Conservation (phyloP, 2,797 vertebrate genomes). For the Forpus xanthops region DNA sequence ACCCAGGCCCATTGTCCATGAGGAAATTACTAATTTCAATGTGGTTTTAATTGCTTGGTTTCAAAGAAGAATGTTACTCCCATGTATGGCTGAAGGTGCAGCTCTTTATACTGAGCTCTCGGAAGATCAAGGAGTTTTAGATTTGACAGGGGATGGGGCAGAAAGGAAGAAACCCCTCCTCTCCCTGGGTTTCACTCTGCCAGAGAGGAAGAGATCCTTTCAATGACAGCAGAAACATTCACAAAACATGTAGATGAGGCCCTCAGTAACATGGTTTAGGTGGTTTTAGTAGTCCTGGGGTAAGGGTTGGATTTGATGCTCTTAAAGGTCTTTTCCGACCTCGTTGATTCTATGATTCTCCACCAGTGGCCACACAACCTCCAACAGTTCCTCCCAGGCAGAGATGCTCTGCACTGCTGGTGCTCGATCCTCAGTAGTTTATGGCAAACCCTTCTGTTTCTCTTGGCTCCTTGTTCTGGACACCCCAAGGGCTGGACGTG, state of each 20-base stretch:
- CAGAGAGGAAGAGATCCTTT: background rate
- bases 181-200: background rate
- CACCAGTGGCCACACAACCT: accelerated
- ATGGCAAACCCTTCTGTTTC: accelerated
- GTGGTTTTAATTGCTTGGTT: slow-evolving; percentile 29
- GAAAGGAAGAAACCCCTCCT: background rate
- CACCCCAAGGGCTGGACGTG: no score
- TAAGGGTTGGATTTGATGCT: background rate
- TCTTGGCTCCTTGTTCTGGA: background rate
- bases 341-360: background rate
- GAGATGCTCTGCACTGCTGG: background rate
- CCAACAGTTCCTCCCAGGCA: accelerated
- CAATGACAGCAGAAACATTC: background rate
- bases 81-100: background rate
- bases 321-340: background rate
- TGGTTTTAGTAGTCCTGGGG: background rate
- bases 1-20: background rate
- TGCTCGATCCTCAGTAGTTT: background rate
- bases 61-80: slow-evolving; percentile 33
- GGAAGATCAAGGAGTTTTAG: background rate
- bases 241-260: background rate
- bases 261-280: background rate
- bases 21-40: background rate
- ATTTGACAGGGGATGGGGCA: background rate
- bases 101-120: background rate